phyloP scores from a whole-genome alignment of 53 echinoderm and acorn worm genomes.

The Paracentrotus lividus region DNA sequence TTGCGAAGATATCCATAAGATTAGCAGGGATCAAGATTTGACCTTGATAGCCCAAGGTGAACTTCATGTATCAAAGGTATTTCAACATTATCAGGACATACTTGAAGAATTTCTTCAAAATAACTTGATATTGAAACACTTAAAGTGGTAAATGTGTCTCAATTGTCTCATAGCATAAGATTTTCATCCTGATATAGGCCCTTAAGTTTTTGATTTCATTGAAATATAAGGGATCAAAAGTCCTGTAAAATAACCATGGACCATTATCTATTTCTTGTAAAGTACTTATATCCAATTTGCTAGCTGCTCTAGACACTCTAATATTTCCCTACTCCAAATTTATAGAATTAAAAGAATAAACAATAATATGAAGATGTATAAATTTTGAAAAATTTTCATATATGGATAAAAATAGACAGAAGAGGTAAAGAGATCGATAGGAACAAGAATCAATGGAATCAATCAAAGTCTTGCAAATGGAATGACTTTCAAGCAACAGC shows the following conservation, averaged over 20 bases:
- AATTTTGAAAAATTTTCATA: neutral
- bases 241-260: too few relatives aligned
- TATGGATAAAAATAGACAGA: neutral
- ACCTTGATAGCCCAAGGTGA: neutral
- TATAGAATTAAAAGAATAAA: neutral
- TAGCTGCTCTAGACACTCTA: too few relatives aligned
- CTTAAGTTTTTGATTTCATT: neutral
- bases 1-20: neutral
- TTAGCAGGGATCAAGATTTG: neutral
- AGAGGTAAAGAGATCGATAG: neutral
- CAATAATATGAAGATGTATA: neutral
- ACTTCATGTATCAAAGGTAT: neutral
- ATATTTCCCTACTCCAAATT: too few relatives aligned
- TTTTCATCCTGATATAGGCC: neutral
- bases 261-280: too few relatives aligned
- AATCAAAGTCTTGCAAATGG: neutral
- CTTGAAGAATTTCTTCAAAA: too few relatives aligned
- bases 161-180: too few relatives aligned
- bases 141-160: too few relatives aligned
- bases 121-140: too few relatives aligned
- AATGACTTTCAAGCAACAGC: slow-evolving; percentile 16
- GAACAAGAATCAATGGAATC: too few relatives aligned
- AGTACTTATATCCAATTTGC: neutral
- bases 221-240: neutral
- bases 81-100: too few relatives aligned